phyloP scores from a whole-genome alignment of 2,888 invertebrate species.

The Eustalomyia histrio region DNA sequence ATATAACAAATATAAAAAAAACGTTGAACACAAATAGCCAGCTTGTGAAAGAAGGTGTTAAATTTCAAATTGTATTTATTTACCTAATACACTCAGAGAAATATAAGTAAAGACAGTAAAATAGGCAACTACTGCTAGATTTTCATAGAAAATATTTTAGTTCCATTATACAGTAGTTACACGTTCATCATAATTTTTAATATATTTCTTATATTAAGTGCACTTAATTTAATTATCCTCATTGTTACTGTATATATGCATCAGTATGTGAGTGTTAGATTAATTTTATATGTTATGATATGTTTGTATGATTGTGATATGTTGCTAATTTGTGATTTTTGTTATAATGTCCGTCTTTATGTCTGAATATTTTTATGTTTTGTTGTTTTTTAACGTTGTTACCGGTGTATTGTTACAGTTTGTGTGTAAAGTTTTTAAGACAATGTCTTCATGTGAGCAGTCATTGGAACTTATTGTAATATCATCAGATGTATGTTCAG shows the following conservation, averaged over 20 bases:
- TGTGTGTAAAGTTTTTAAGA: conserved; percentile 27
- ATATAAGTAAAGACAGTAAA: not conserved
- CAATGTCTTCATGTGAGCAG: conserved; percentile 28
- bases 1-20: conserved; percentile 5
- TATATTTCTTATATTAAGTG: too few species aligned
- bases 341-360: conserved; percentile 26
- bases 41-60: conserved; percentile 75
- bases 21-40: conserved; percentile 33
- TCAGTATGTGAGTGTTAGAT: conserved; percentile 1
- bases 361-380: conserved; percentile 12
- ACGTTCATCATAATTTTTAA: too few species aligned
- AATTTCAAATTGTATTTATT: conserved; percentile 68
- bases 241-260: not conserved
- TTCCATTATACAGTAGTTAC: too few species aligned
- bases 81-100: not conserved
- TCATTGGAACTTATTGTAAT: conserved; percentile 62
- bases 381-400: not conserved
- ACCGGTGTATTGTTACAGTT: conserved; percentile 50
- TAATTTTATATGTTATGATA: conserved; percentile 33
- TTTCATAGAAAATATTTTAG: too few species aligned
- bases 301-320: conserved; percentile 49
- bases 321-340: conserved; percentile 59
- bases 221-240: too few species aligned
- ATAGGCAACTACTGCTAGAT: too few species aligned
- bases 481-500: conserved; percentile 48